A percentile compares a stretch with the other conserved stretches of the same genome.
Conservation (phyloP, 64 coral and sea anemone species). For the Anthopleura sola region DNA sequence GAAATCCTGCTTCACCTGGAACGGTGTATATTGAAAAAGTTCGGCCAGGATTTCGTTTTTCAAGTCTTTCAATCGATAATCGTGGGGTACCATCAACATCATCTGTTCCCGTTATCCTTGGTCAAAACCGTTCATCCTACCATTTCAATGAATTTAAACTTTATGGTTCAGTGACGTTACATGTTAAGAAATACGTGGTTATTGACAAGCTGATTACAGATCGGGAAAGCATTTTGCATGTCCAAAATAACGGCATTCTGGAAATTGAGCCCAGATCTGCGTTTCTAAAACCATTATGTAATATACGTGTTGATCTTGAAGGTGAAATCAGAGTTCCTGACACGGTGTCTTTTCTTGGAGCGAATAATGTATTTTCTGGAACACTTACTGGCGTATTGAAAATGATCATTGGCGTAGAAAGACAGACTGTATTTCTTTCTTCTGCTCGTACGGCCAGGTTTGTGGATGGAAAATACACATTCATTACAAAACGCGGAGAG, state of each 20-base stretch:
- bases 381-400: slow-evolving; percentile 92
- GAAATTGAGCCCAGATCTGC: slow-evolving; percentile 50
- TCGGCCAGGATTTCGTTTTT: slow-evolving; percentile 50
- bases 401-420: slow-evolving; percentile 81
- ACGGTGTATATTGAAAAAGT: slow-evolving; percentile 77
- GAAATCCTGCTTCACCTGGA: slow-evolving; percentile 67
- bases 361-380: slow-evolving; percentile 63
- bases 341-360: slow-evolving; percentile 79
- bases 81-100: slow-evolving; percentile 32
- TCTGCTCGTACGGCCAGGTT: slow-evolving; percentile 84
- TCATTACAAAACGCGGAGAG: slow-evolving; percentile 85
- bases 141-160: slow-evolving; percentile 61
- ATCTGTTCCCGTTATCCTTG: slow-evolving; percentile 60
- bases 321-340: slow-evolving; percentile 90
- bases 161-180: slow-evolving; percentile 57
- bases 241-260: slow-evolving; percentile 63
- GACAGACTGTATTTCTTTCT: slow-evolving; percentile 53
- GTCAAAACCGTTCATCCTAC: slow-evolving; percentile 47
- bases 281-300: slow-evolving; percentile 62
- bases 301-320: slow-evolving; percentile 62
- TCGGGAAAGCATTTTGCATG: slow-evolving; percentile 61
- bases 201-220: slow-evolving; percentile 57
- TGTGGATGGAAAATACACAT: slow-evolving; percentile 95
- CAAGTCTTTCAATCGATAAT: slow-evolving; percentile 62
- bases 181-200: slow-evolving; percentile 64